These are phyloP conservation scores for Pasiphila rectangulata DNA, from an alignment of 2,888 invertebrate genomes.

Conservation along the genomic window DNA sequence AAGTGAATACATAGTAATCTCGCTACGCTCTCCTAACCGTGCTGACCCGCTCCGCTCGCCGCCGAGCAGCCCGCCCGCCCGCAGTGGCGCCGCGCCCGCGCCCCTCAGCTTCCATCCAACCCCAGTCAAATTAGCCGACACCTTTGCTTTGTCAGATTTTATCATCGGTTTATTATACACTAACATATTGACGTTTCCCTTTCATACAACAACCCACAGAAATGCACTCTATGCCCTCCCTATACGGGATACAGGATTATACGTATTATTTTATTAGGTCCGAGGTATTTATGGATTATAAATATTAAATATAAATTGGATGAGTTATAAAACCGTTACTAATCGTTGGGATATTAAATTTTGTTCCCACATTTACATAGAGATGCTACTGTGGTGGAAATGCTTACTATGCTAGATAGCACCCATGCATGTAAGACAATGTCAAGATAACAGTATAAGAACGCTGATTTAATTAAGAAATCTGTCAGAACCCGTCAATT, in stretches of 20 bases:
- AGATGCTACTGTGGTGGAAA: slow-evolving; percentile 6
- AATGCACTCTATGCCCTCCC: slow-evolving; percentile 23
- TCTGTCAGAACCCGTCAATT: no score
- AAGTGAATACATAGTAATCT: no score
- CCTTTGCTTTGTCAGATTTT: slow-evolving; percentile 66
- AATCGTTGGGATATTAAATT: slow-evolving; percentile 32
- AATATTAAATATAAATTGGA: slow-evolving; percentile 42
- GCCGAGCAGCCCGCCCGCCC: slow-evolving; percentile 34
- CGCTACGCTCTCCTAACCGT: not conserved
- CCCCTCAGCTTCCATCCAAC: slow-evolving; percentile 50
- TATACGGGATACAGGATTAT: slow-evolving; percentile 26
- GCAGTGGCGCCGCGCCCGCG: slow-evolving; percentile 32
- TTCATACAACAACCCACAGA: slow-evolving; percentile 27
- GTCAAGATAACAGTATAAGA: no score
- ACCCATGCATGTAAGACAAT: no score
- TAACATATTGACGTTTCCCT: slow-evolving; percentile 35
- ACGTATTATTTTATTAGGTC: slow-evolving; percentile 14
- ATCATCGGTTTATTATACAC: slow-evolving; percentile 56
- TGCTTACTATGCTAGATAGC: no score
- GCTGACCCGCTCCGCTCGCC: slow-evolving; percentile 16
- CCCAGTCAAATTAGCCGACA: slow-evolving; percentile 67
- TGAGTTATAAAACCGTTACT: slow-evolving; percentile 40
- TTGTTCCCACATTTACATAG: slow-evolving; percentile 21
- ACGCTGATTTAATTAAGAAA: no score
- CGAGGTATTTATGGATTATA: slow-evolving; percentile 43